phyloP scores from a whole-genome alignment of 2,797 vertebrate species.

The Apogon hyalosoma region DNA sequence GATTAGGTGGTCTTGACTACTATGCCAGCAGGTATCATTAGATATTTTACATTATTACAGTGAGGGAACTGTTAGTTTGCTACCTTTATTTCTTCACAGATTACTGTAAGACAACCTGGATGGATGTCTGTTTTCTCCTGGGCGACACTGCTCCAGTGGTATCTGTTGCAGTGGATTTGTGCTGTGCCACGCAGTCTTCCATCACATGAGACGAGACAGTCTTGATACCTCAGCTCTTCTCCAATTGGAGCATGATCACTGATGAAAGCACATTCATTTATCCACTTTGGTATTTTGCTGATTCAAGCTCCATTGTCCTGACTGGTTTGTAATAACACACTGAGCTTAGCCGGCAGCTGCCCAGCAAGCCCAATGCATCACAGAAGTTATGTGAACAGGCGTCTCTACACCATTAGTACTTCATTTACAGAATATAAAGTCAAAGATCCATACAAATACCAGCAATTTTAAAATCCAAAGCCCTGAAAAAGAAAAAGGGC shows the following conservation, averaged over 20 bases:
- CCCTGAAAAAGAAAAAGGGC: too few species aligned
- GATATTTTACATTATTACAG: not conserved
- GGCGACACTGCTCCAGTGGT: slow-evolving; percentile 14
- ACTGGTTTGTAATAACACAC: slow-evolving; percentile 61
- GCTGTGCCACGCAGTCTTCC: slow-evolving; percentile 35
- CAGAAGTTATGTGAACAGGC: slow-evolving; percentile 31
- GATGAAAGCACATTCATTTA: slow-evolving; percentile 63
- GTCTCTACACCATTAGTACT: slow-evolving; percentile 8
- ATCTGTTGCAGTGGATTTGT: slow-evolving; percentile 45
- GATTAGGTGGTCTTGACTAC: not conserved
- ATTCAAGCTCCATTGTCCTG: slow-evolving; percentile 57
- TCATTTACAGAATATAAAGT: not conserved
- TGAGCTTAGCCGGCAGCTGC: slow-evolving; percentile 39
- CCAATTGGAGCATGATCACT: slow-evolving; percentile 45
- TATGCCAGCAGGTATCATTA: not conserved
- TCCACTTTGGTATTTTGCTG: slow-evolving; percentile 76
- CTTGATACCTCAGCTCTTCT: slow-evolving; percentile 51
- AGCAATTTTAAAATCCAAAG: too few species aligned
- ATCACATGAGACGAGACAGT: slow-evolving; percentile 53
- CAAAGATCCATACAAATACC: slow-evolving; percentile 5
- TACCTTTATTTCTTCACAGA: not conserved
- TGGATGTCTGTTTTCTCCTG: slow-evolving; percentile 10
- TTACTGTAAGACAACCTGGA: not conserved
- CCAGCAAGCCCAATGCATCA: slow-evolving; percentile 53
- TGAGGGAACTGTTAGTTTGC: slow-evolving; percentile 10